phyloP scores from a whole-genome alignment of 2,113 vertebrate species.

The Pseudopipra pipra region DNA sequence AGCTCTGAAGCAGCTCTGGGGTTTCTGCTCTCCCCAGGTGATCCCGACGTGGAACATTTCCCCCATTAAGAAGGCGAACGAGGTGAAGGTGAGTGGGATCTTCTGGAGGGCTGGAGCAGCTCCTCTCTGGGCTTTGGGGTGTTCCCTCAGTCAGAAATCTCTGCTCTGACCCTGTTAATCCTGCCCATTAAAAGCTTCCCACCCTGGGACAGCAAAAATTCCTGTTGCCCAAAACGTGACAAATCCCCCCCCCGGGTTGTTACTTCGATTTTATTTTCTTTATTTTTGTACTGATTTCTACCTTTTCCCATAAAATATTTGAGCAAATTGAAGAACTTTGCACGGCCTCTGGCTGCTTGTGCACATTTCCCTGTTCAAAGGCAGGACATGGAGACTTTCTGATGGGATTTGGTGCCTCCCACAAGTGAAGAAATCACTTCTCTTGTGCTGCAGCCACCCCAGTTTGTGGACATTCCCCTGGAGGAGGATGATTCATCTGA shows the following conservation, averaged over 20 bases:
- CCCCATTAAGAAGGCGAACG: slow-evolving; percentile 89
- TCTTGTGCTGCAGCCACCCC: slow-evolving; percentile 77
- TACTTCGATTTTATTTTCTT: too few relatives aligned
- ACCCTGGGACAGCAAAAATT: too few relatives aligned
- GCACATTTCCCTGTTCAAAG: too few relatives aligned
- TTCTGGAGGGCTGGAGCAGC: background rate
- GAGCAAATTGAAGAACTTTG: too few relatives aligned
- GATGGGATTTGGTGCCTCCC: too few relatives aligned
- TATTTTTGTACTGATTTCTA: too few relatives aligned
- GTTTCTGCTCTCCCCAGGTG: slow-evolving; percentile 74
- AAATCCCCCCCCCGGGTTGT: too few relatives aligned
- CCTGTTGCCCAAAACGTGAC: too few relatives aligned
- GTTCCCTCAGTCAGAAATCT: background rate
- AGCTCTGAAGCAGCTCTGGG: background rate
- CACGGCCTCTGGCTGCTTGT: too few relatives aligned
- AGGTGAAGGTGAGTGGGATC: slow-evolving; percentile 76
- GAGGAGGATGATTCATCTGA: slow-evolving; percentile 96
- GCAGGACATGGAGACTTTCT: too few relatives aligned
- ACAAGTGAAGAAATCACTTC: background rate
- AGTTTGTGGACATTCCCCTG: slow-evolving; percentile 95
- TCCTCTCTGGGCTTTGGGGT: background rate
- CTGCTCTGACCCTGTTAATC: background rate
- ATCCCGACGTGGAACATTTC: slow-evolving; percentile 97
- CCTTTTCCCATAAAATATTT: too few relatives aligned
- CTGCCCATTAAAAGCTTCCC: background rate